Base-by-base conservation (phyloP, 2,113 vertebrate species). In the Corvus hawaiiensis region DNA sequence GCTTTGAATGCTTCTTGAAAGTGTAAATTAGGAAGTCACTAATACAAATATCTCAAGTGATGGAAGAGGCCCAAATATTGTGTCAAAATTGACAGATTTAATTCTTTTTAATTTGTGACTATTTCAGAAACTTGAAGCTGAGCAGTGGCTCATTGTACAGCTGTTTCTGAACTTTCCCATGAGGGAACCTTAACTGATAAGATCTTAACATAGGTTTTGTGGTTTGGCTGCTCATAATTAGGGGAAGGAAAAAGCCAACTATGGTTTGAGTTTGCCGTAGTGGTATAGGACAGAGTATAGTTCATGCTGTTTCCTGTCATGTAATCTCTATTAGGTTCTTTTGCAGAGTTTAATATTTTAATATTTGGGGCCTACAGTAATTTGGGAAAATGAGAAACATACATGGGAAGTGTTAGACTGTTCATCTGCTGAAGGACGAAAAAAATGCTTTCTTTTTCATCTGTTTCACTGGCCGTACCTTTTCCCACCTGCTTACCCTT, bases 141-240 rank as follows among this genome's bases (percentile, higher is more conserved):
- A 81, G 39, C 73, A 77, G 33, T 30, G 28, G 30, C 87, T 82
- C n/a, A 79, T 72, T 68, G 32, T 72, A 61, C 16, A 77, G 44
- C 35, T 3, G 1, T 85, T 94, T 55, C 26, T 78, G 55, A 90
- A 32, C 41, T 64, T 73, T 85, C 75, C 76, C 43, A 15, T 59
- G 49, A 20, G 71, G 78, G 32, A 23, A n/a, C 51, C 33, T 69
- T 85, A 37, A 28, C 63, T 51, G 85, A 68, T 91, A 95, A 78
- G 48, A 89, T 89, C 87, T 89, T 87, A 85, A 72, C 55, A 43
- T 58, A 51, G 44, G 13, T 75, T 91, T 93, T 91, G 91, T 84
- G 62, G 87, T 91, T 97, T 94, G 49, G 52, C 28, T 68, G 37
- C 71, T 91, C 24, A 73, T 91, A 69, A 89, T 82, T 72, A 89